Conservation (phyloP, 2,888 invertebrate genomes). For the Melieria omissa region DNA sequence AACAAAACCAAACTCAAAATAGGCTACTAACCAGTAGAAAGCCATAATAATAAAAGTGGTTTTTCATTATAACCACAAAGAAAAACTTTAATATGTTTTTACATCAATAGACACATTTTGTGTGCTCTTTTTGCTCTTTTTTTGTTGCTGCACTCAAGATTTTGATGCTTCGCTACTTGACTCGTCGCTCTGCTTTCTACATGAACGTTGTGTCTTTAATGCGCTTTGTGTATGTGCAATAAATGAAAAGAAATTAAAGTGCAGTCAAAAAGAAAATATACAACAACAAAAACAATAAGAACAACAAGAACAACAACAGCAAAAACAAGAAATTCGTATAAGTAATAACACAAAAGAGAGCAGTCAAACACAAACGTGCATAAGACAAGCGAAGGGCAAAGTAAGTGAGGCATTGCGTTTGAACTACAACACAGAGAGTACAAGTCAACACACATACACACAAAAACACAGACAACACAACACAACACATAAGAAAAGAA, state of each 20-base stretch:
- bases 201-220: too few species aligned
- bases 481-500: neutral
- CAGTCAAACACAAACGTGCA: neutral
- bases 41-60: too few species aligned
- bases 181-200: too few species aligned
- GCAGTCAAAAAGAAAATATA: slow-evolving; percentile 20
- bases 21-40: too few species aligned
- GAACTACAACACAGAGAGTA: too few species aligned
- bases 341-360: slow-evolving; percentile 10
- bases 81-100: too few species aligned
- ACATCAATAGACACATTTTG: too few species aligned
- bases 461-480: neutral
- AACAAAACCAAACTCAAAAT: too few species aligned
- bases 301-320: neutral
- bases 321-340: neutral
- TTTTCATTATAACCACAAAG: too few species aligned
- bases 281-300: slow-evolving; percentile 3
- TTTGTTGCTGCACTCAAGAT: slow-evolving; percentile 4
- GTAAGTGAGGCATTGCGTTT: too few species aligned
- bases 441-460: neutral
- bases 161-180: neutral
- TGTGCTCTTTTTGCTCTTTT: too few species aligned
- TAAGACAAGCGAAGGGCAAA: too few species aligned
- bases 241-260: slow-evolving; percentile 29
- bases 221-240: neutral